Percentiles rank a stretch among this genome's conserved stretches.
These are phyloP conservation scores for Mycalesis mineus DNA, from an alignment of 2,888 invertebrate genomes.

Conservation along the genomic window DNA sequence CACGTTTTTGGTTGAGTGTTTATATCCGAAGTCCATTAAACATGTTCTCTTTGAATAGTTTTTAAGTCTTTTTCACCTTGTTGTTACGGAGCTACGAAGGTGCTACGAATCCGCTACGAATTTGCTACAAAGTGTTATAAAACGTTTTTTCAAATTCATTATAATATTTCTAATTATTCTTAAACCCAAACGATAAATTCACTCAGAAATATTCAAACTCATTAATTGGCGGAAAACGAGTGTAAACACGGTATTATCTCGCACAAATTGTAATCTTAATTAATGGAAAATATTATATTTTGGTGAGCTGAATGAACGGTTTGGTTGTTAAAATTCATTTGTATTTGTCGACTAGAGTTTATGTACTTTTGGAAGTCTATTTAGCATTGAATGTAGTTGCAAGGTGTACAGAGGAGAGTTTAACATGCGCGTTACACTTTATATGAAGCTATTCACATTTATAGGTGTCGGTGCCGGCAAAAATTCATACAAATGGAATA, in stretches of 20 bases:
- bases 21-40: too few species aligned
- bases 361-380: too few species aligned
- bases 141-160: not conserved
- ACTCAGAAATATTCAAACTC: not conserved
- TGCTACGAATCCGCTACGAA: not conserved
- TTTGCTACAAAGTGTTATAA: too few species aligned
- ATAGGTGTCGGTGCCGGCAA: too few species aligned
- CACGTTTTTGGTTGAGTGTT: too few species aligned
- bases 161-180: not conserved
- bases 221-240: not conserved
- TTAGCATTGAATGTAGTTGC: not conserved
- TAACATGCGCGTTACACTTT: too few species aligned
- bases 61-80: too few species aligned
- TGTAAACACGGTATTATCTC: not conserved
- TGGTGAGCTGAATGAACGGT: conserved; percentile 7
- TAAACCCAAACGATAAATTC: not conserved
- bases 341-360: conserved; percentile 2
- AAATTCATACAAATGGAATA: too few species aligned
- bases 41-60: too few species aligned
- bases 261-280: conserved; percentile 6
- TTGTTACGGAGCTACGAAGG: not conserved
- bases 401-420: too few species aligned
- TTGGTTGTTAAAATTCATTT: conserved; percentile 12
- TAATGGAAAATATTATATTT: conserved; percentile 6
- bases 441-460: too few species aligned